Base-by-base conservation (phyloP, 2,888 invertebrate species). In the Oegoconia quadripuncta region DNA sequence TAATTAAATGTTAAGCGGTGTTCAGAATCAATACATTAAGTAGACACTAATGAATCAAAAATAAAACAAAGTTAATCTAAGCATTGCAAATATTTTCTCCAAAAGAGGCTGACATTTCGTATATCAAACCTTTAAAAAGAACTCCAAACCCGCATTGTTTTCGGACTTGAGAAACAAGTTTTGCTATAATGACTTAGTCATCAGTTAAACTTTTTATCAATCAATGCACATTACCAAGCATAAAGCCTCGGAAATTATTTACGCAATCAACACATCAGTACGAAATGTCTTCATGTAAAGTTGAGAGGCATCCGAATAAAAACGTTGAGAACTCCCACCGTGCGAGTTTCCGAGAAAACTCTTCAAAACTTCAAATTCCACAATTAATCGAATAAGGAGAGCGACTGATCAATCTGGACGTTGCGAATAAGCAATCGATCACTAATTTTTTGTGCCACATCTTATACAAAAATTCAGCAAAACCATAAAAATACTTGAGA, bases 321-420 rank as follows among this genome's bases (percentile, higher is more conserved):
- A 74, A 73, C 64, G 54, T 37, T 31, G 40, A 52, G 78, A 71
- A 74, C 82, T 70, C 79, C 83, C 84, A 80, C 78, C 75, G 71
- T 65, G 82, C 46, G 48, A 57, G 53, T 69, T 78, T 82, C 83
- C 72, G 44, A 67, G 81, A 82, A 83, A 83, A 79, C 65, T 70
- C 55, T 49, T 48, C 52, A 69, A 72, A 82, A 78, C 68, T 53
- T 57, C 65, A 77, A 72, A 83, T 80, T 73, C 77, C 75, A 50
- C 61, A 48, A 63, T 72, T 68, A 71, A 71, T 71, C 76, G 67
- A 74, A 71, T 73, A 81, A 75, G 75, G 73, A 64, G 55, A 58
- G 57, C 48, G 56, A 52, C 42, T 52, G 55, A 58, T 57, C 67
- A 69, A 71, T 67, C 65, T 60, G 61, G 61, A 62, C 55, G 53